A percentile compares a stretch with the other conserved stretches of the same genome.
Conservation (phyloP, 2,888 invertebrate genomes). For the Nomada fucata region DNA sequence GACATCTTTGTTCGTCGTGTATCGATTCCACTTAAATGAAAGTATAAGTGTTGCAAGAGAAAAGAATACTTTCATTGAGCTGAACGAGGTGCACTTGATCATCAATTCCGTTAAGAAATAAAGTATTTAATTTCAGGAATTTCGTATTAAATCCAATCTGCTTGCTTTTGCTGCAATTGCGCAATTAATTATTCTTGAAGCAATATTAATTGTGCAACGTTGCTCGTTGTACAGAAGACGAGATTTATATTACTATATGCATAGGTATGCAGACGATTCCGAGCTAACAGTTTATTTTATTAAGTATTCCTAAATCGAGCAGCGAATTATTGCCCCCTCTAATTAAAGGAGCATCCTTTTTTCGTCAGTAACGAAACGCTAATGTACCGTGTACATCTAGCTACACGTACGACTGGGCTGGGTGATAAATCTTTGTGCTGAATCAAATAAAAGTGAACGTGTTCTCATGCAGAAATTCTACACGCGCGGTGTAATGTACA, state of each 20-base stretch:
- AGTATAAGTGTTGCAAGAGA: conserved; percentile 19
- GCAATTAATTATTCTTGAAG: background rate
- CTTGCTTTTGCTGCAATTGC: background rate
- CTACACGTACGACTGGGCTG: conserved; percentile 26
- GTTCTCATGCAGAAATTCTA: conserved; percentile 66
- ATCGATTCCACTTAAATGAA: conserved; percentile 25
- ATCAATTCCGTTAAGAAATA: background rate
- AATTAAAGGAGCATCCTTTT: conserved; percentile 22
- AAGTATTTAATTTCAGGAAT: background rate
- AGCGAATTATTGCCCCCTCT: background rate
- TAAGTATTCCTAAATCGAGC: conserved; percentile 11
- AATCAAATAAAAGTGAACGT: conserved; percentile 60
- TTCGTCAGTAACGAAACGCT: conserved; percentile 3
- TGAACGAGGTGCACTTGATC: background rate
- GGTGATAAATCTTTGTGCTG: conserved; percentile 55
- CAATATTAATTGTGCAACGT: background rate
- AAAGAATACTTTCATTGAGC: background rate
- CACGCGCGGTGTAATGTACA: conserved; percentile 55
- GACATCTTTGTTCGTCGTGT: conserved; percentile 21
- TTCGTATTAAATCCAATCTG: background rate
- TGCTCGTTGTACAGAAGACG: background rate
- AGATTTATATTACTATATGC: background rate
- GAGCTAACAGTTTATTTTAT: background rate
- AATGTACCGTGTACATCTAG: conserved; percentile 2
- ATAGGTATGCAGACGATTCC: background rate